Conservation (phyloP, 2,888 invertebrate species). For the Saturnia pavonia region DNA sequence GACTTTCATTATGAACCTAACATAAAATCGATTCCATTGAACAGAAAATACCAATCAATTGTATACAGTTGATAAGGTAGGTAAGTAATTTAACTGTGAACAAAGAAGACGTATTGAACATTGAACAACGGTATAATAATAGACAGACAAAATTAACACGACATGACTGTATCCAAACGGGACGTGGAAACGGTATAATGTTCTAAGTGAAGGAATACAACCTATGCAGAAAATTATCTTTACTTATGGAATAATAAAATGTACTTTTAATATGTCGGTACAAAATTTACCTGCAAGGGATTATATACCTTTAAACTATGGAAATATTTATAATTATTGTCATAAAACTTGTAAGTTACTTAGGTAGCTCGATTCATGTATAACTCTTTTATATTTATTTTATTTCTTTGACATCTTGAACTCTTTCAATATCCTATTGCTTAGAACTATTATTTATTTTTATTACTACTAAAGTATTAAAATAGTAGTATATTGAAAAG, state of each 20-base stretch:
- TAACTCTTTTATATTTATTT: too few species aligned
- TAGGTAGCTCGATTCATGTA: too few species aligned
- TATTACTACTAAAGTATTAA: too few species aligned
- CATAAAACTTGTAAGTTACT: too few species aligned
- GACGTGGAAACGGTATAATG: constrained; percentile 40
- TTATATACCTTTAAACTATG: background rate
- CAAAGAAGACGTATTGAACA: constrained; percentile 31
- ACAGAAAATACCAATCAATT: background rate
- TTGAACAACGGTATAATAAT: constrained; percentile 36
- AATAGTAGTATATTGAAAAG: too few species aligned
- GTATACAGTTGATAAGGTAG: background rate
- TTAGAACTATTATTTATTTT: too few species aligned
- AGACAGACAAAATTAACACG: constrained; percentile 33
- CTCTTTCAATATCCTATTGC: too few species aligned
- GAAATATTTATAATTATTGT: too few species aligned
- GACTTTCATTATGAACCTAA: background rate
- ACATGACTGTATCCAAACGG: constrained; percentile 28
- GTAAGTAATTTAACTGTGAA: constrained; percentile 4
- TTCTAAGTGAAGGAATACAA: constrained; percentile 33
- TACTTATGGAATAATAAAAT: constrained; percentile 12
- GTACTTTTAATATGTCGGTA: background rate
- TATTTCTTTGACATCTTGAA: too few species aligned
- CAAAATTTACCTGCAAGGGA: background rate
- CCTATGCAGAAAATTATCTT: constrained; percentile 13
- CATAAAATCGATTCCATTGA: background rate